phyloP scores from a whole-genome alignment of 1,140 invertebrate genomes.

The Hirudo medicinalis region DNA sequence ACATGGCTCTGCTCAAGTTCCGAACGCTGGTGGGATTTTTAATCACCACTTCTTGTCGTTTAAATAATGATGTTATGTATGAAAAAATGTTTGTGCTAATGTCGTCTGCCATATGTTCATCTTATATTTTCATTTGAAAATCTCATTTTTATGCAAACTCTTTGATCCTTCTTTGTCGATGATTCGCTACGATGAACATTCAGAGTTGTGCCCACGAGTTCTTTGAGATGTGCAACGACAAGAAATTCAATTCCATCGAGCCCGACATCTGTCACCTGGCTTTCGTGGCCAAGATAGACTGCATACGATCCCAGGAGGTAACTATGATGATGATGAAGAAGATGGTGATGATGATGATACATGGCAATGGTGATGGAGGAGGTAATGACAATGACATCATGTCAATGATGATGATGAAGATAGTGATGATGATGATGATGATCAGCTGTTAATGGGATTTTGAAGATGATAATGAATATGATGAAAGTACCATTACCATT shows the following conservation, averaged over 20 bases:
- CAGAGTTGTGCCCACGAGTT: constrained; percentile 67
- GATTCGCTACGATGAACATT: not conserved
- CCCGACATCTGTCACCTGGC: constrained; percentile 78
- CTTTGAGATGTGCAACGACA: constrained; percentile 80
- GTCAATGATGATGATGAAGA: no score
- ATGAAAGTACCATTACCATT: no score
- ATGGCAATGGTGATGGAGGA: not conserved
- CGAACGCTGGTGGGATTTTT: constrained; percentile 45
- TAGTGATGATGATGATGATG: no score
- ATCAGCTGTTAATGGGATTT: no score
- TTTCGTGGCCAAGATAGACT: constrained; percentile 85
- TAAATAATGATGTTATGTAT: not conserved
- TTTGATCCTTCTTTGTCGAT: not conserved
- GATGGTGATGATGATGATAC: not conserved
- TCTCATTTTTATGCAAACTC: not conserved
- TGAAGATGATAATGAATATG: no score
- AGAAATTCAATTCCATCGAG: constrained; percentile 81
- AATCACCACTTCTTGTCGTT: no score
- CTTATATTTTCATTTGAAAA: no score
- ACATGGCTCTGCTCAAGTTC: constrained; percentile 86
- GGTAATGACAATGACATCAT: no score
- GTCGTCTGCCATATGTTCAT: no score
- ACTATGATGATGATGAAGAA: constrained; percentile 3
- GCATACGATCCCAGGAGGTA: constrained; percentile 49
- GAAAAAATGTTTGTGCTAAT: no score